Evolutionary conservation across 2,888 invertebrate genomes (phyloP).

Genomic region (Trissolcus japonicus): DNA sequence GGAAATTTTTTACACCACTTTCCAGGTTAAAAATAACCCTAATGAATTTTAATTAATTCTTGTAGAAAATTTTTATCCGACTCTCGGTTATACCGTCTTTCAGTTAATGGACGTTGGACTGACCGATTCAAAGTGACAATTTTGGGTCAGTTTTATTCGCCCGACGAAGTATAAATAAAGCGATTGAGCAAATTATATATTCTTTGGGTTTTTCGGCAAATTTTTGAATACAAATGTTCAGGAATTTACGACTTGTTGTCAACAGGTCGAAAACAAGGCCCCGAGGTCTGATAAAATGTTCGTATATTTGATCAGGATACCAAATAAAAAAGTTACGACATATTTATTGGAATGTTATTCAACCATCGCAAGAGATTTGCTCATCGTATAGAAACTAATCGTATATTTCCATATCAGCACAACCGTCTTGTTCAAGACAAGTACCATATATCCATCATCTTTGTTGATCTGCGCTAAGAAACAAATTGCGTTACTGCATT

Average conservation of each 20-base stretch:
- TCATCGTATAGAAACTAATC: slow-evolving; percentile 2
- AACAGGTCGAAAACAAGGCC: slow-evolving; percentile 20
- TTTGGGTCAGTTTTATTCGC: slow-evolving; percentile 29
- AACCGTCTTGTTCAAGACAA: slow-evolving; percentile 1
- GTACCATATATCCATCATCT: slow-evolving; percentile 7
- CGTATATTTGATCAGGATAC: slow-evolving; percentile 6
- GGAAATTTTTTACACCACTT: slow-evolving; percentile 1
- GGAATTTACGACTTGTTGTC: slow-evolving; percentile 47
- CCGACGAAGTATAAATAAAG: slow-evolving; percentile 39
- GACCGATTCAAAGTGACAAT: slow-evolving; percentile 36
- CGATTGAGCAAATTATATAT: slow-evolving; percentile 45
- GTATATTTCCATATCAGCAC: not conserved
- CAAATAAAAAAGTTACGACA: slow-evolving; percentile 6
- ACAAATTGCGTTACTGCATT: no score
- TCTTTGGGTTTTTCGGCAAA: not conserved
- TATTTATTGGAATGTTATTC: slow-evolving; percentile 14
- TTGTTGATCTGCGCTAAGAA: not conserved
- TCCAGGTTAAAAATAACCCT: no score
- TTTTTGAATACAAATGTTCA: slow-evolving; percentile 51
- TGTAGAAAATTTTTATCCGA: slow-evolving; percentile 22
- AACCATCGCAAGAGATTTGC: not conserved
- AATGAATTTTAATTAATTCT: no score
- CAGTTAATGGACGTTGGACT: no score
- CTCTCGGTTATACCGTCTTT: no score
- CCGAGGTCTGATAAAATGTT: slow-evolving; percentile 14